These are phyloP conservation scores for Panagrolaimus sp. DNA, from an alignment of 1,140 invertebrate species.

Conservation along the genomic window DNA sequence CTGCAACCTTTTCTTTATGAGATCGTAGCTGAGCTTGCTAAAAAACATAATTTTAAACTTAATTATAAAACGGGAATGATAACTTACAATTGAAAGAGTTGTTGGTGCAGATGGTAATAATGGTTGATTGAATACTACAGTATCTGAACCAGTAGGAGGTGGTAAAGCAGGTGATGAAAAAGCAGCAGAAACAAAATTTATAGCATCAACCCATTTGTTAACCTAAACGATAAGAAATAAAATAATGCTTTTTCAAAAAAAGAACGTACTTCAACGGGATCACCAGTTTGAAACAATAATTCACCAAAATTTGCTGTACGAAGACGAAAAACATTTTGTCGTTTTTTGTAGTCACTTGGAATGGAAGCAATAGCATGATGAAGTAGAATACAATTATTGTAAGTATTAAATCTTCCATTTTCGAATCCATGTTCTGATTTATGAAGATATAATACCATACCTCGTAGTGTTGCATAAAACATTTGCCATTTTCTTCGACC, in stretches of 20 bases:
- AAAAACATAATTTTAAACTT: too few species aligned
- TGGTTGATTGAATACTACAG: constrained; percentile 27
- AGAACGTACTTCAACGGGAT: constrained; percentile 88
- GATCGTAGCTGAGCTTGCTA: constrained; percentile 41
- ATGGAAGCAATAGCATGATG: constrained; percentile 89
- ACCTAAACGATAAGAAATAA: too few species aligned
- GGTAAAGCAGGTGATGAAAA: constrained; percentile 87
- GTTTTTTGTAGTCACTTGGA: constrained; percentile 92
- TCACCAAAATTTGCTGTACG: constrained; percentile 92
- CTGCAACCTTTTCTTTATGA: constrained; percentile 40
- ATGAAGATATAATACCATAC: constrained; percentile 89
- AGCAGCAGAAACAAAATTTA: constrained; percentile 90
- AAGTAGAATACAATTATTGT: constrained; percentile 76
- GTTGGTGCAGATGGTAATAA: constrained; percentile 28
- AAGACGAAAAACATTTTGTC: constrained; percentile 88
- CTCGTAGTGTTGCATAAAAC: constrained; percentile 90
- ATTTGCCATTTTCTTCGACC: constrained; percentile 97
- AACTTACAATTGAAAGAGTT: constrained; percentile 37
- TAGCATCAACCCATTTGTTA: constrained; percentile 94
- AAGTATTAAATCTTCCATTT: constrained; percentile 68
- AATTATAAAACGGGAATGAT: too few species aligned
- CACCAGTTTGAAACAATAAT: constrained; percentile 92
- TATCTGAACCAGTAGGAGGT: constrained; percentile 51
- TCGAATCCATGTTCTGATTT: constrained; percentile 89
- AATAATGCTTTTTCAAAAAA: too few species aligned